phyloP scores from a whole-genome alignment of 2,888 invertebrate species.

The Salticus scenicus region DNA sequence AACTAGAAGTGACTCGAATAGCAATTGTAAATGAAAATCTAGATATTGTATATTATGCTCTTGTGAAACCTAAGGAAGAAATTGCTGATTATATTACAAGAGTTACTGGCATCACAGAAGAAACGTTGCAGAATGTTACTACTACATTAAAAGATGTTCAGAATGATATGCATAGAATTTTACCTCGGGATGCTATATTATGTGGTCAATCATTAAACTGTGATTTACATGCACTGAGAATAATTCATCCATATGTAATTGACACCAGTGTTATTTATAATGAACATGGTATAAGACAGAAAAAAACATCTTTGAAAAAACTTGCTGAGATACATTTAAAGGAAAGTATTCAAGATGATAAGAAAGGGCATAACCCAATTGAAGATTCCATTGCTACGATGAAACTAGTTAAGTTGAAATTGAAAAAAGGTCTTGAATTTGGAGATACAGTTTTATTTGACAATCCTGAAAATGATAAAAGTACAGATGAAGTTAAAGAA shows the following conservation, averaged over 20 bases:
- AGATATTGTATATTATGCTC: conserved; percentile 84
- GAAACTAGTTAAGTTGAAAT: conserved; percentile 90
- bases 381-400: conserved; percentile 93
- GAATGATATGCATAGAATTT: conserved; percentile 81
- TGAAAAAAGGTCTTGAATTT: conserved; percentile 82
- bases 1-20: conserved; percentile 88
- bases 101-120: conserved; percentile 86
- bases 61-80: conserved; percentile 88
- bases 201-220: conserved; percentile 95
- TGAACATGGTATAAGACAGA: conserved; percentile 82
- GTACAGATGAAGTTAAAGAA: too few species aligned
- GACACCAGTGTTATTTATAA: conserved; percentile 93
- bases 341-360: conserved; percentile 84
- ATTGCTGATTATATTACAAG: conserved; percentile 90
- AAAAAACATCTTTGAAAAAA: conserved; percentile 89
- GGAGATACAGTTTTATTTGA: conserved; percentile 80
- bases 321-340: conserved; percentile 86
- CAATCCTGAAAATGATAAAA: background rate
- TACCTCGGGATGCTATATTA: conserved; percentile 94
- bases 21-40: conserved; percentile 90
- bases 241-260: conserved; percentile 98
- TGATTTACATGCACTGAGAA: conserved; percentile 92
- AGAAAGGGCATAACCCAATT: conserved; percentile 79
- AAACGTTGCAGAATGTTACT: conserved; percentile 83
- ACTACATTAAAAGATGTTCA: conserved; percentile 89